Evolutionary conservation across 2,113 vertebrate genomes (phyloP), one percentile per base, ranked within the genome.

Genomic region (Pygoscelis antarcticus): DNA sequence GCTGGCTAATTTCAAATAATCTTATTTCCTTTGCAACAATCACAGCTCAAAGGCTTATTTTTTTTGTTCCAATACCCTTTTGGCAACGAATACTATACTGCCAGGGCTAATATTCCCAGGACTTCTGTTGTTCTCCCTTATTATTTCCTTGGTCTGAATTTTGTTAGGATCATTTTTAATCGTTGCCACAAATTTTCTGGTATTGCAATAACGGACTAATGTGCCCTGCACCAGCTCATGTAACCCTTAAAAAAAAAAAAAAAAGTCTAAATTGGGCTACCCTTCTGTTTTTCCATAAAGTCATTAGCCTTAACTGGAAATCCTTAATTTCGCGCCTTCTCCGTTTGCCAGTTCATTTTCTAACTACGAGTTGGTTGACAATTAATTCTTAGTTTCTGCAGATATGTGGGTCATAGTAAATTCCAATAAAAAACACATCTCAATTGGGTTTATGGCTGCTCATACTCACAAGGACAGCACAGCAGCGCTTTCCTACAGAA

Each of bases 281-380:
- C 2, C 12, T 40, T 40, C 46, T 20, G 25, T 22, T 51, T 51
- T 78, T n/a, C 42, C 9, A 6, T 32, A 9, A 36, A 20, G 6
- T 19, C 21, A 20, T 32, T 30, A 19, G 26, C 52, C 16, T 49
- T 30, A 57, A 38, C 13, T 46, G n/a, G n/a, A 60, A 34, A 42
- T 40, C 44, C 46, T 49, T 40, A 27, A 60, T 51, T 71, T 14
- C 17, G 22, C 1, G 4, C 34, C 44, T 40, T 17, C n/a, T 18
- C 2, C 5, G 9, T 16, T 42, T 27, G 13, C 47, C 36, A 13
- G 2, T 49, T 34, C 8, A 16, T 60, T n/a, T 51, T 34, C 66
- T 61, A 22, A n/a, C 3, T 2, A 20, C 1, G 5, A 1, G 6
- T 38, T 40, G 44, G 27, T 32, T 25, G 16, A 34, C n/a, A 7